Conservation (phyloP, 2,113 vertebrate species). For the Pseudonaja textilis region DNA sequence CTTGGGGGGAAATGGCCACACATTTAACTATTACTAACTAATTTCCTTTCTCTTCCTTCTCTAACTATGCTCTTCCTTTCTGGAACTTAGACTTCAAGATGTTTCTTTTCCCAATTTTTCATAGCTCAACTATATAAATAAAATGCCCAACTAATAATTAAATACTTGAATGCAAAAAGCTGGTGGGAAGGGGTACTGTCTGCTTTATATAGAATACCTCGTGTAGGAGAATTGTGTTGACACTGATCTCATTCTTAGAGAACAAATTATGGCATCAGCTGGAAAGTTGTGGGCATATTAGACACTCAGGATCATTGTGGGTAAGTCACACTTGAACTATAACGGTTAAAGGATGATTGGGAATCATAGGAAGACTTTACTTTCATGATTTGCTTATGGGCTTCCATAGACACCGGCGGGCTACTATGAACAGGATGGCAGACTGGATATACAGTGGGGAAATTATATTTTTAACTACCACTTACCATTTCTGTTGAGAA, state of each 20-base stretch:
- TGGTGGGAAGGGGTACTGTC: neutral
- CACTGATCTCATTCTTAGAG: neutral
- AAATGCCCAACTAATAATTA: neutral
- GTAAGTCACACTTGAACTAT: neutral
- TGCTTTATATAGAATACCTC: neutral
- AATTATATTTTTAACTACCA: neutral
- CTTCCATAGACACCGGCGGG: neutral
- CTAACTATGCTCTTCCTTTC: neutral
- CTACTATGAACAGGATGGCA: neutral
- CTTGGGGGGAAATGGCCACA: neutral
- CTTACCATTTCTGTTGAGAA: conserved; percentile 11
- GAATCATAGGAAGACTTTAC: neutral
- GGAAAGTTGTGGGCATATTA: neutral
- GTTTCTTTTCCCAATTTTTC: neutral
- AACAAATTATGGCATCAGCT: neutral
- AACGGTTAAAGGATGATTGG: neutral
- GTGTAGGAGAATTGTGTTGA: neutral
- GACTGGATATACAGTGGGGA: neutral
- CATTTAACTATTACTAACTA: neutral
- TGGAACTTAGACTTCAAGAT: neutral
- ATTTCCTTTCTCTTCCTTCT: too few species aligned
- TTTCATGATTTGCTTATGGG: neutral
- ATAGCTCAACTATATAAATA: neutral
- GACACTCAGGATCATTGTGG: neutral
- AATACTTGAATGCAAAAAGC: neutral